phyloP scores from a whole-genome alignment of 2,797 vertebrate genomes.

The Sebastes kiyomatsui region DNA sequence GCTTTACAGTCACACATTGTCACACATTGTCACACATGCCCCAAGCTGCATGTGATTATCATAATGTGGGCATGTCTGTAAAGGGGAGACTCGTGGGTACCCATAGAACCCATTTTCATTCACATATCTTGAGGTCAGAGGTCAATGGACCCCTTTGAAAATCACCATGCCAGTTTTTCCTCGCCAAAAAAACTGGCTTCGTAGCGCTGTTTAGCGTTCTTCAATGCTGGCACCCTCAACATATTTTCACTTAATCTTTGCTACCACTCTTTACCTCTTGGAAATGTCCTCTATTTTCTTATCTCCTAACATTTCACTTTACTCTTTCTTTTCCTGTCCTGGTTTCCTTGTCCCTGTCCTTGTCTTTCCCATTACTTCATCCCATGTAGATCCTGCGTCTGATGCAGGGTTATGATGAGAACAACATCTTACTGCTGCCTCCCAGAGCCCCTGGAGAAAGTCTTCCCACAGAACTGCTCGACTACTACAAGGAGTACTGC shows the following conservation, averaged over 20 bases:
- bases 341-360: neutral
- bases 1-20: no score
- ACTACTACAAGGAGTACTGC: conserved; percentile 80
- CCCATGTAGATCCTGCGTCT: conserved; percentile 81
- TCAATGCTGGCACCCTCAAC: no score
- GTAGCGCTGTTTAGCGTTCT: no score
- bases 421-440: conserved; percentile 85
- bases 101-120: no score
- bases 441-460: conserved; percentile 82
- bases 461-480: conserved; percentile 86
- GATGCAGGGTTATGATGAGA: conserved; percentile 83
- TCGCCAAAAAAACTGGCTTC: no score
- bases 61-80: no score
- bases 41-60: no score
- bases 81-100: no score
- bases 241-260: neutral
- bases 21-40: no score
- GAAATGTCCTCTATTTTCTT: neutral
- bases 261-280: neutral
- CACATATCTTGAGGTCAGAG: no score
- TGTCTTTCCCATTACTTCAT: neutral
- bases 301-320: neutral
- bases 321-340: neutral
- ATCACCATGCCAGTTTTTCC: no score
- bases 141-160: no score